phyloP scores from a whole-genome alignment of 2,888 invertebrate genomes.

The Amphiduros pacificus region DNA sequence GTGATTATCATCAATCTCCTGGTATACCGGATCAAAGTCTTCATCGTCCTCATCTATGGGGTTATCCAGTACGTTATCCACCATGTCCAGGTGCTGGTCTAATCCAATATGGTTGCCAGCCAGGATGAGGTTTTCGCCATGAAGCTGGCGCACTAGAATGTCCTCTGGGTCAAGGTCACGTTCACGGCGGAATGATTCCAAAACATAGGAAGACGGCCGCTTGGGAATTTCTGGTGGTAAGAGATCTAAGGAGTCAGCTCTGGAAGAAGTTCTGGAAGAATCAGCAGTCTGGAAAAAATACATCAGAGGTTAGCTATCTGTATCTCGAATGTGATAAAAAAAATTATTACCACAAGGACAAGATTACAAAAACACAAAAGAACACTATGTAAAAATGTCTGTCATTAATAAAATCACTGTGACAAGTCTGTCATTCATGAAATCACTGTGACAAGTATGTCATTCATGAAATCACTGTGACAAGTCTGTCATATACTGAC shows the following conservation, averaged over 20 bases:
- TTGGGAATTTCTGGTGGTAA: constrained; percentile 37
- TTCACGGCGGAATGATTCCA: constrained; percentile 33
- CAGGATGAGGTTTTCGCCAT: constrained; percentile 33
- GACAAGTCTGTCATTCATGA: no score
- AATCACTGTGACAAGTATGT: no score
- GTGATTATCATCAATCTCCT: constrained; percentile 50
- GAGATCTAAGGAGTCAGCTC: neutral
- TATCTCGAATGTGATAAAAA: no score
- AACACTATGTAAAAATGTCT: no score
- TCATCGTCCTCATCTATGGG: neutral
- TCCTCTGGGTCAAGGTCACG: constrained; percentile 29
- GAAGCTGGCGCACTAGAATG: constrained; percentile 37
- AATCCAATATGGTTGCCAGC: constrained; percentile 32
- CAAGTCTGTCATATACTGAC: no score
- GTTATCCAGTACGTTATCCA: neutral
- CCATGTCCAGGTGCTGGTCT: constrained; percentile 13
- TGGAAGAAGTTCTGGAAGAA: no score
- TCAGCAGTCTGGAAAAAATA: no score
- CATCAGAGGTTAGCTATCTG: no score
- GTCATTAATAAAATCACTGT: no score
- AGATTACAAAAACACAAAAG: no score
- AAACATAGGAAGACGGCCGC: constrained; percentile 41
- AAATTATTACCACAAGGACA: no score
- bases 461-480: no score
- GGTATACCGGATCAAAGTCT: constrained; percentile 41